Evolutionary conservation across 2,797 vertebrate genomes (phyloP).

Genomic region (Dryobates pubescens): DNA sequence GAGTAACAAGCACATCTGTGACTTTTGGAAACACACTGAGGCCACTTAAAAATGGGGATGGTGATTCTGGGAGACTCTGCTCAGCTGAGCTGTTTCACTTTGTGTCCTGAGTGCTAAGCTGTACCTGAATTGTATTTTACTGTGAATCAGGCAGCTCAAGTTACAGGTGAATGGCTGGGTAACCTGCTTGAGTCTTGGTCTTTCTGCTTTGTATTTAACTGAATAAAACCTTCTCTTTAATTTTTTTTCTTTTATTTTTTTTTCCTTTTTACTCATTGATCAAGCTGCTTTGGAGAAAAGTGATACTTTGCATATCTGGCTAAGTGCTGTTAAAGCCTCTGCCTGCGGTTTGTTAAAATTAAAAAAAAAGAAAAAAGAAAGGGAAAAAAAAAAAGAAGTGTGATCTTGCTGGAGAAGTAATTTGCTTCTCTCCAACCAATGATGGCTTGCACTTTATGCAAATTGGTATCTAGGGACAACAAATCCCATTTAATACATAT

Average conservation of each 20-base stretch:
- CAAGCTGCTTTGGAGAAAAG: conserved; percentile 88
- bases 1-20: not conserved
- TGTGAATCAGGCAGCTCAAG: not conserved
- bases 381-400: conserved; percentile 82
- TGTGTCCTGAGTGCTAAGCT: not conserved
- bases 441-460: conserved; percentile 99
- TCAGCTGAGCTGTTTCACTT: not conserved
- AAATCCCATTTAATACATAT: conserved; percentile 98
- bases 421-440: conserved; percentile 98
- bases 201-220: conserved; percentile 76
- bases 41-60: conserved; percentile 6
- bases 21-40: not conserved
- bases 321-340: conserved; percentile 96
- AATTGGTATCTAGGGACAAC: conserved; percentile 99
- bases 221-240: conserved; percentile 79
- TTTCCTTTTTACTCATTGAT: conserved; percentile 82
- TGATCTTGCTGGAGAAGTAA: conserved; percentile 96
- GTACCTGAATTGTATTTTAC: not conserved
- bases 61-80: conserved; percentile 54
- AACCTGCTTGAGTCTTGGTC: conserved; percentile 24
- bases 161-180: conserved; percentile 54
- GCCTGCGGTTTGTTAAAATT: conserved; percentile 89
- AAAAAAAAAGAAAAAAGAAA: conserved; percentile 71
- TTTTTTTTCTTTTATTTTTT: not conserved
- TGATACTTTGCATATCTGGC: conserved; percentile 94